Base-by-base conservation (phyloP, 2,797 vertebrate genomes). In the Tragelaphus eurycerus region DNA sequence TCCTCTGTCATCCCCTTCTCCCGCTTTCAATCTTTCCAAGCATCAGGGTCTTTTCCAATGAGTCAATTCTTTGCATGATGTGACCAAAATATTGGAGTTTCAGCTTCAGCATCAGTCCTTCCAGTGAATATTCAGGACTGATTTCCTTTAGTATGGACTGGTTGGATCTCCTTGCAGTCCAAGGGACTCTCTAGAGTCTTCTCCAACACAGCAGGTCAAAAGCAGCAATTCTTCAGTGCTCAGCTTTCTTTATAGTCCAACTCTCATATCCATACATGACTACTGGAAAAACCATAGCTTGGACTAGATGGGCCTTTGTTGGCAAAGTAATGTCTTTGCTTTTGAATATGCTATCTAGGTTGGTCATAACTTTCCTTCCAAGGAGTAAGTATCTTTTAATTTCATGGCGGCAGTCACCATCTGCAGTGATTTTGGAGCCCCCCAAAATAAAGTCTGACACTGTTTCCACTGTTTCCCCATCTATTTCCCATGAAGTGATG, bases 21-120 rank as follows among this genome's bases (percentile, higher is more conserved):
- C 16, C 0, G 0, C 62, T 19, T 19, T n/a, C 62, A 64, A 34
- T 8, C 31, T 67, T 67, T 34, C n/a, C 64, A 4, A 3, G 64
- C 64, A 67, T 11, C n/a, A 21, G 4, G 4, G n/a, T 67, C 64
- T 67, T 67, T 67, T 34, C n/a, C 17, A 67, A 3, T 34, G 64
- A 34, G 64, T 34, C n/a, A 34, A 17, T 34, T 67, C 9, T 67
- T 34, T 34, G n/a, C 64, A 67, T 67, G 9, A 34, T 5, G n/a
- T 67, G n/a, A 21, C 62, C 62, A 34, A 64, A 64, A 34, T n/a
- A n/a, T 64, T 64, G 62, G 16, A 19, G 62, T n/a, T 64, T 64
- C 31, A 64, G 31, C 16, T 64, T n/a, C 62, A n/a, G 31, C 62
- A 17, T n/a, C 16, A 1, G 62, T n/a, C 31, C 62, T 19, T 64